A percentile compares a stretch with the other conserved stretches of the same genome.
Evolutionary conservation across 2,113 vertebrate genomes (phyloP).

Genomic region (Melospiza georgiana): DNA sequence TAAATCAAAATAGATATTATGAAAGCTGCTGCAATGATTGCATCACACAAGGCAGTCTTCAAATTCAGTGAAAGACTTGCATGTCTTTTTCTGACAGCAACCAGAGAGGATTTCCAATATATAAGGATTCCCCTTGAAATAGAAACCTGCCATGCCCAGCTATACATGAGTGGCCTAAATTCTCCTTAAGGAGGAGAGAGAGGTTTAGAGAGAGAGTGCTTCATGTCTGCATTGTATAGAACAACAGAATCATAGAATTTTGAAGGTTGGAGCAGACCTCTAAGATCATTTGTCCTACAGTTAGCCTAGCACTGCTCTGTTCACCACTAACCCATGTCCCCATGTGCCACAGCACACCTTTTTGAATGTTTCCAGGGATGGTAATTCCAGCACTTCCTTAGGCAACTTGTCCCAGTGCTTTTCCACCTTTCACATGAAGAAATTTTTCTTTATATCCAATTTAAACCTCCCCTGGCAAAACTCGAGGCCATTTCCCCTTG

Average conservation of each 20-base stretch:
- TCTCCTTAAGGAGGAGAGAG: neutral
- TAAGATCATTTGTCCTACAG: neutral
- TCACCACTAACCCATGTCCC: neutral
- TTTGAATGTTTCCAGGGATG: neutral
- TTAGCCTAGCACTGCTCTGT: neutral
- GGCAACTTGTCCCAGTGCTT: neutral
- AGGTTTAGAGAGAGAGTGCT: neutral
- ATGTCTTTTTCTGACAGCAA: neutral
- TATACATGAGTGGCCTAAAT: neutral
- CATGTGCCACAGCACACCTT: neutral
- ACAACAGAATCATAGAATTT: neutral
- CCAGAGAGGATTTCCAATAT: neutral
- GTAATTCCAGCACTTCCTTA: neutral
- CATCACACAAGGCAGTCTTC: neutral
- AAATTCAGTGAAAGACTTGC: neutral
- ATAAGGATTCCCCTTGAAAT: neutral
- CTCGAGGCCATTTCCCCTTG: neutral
- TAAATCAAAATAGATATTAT: neutral
- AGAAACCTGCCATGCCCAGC: neutral
- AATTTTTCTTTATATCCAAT: neutral
- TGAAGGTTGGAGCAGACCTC: neutral
- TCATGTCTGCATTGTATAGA: neutral
- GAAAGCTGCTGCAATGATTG: neutral
- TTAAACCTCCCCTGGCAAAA: neutral
- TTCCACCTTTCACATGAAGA: neutral